Evolutionary conservation across 2,888 invertebrate genomes (phyloP).

Genomic region (Eretmocerus hayati): DNA sequence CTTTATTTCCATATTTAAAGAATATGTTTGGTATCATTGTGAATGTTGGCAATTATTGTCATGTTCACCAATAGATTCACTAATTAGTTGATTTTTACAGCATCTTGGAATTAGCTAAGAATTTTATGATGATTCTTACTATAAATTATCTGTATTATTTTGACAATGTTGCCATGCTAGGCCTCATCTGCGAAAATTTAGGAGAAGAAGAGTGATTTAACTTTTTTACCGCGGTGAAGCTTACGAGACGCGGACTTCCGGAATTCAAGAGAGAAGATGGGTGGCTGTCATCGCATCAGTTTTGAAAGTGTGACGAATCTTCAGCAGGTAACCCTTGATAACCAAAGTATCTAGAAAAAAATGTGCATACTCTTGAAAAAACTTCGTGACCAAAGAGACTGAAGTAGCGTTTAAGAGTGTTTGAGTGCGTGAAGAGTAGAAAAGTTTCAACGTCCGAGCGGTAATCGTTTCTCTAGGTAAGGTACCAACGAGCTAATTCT

Average conservation of each 20-base stretch:
- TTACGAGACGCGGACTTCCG: slow-evolving; percentile 1
- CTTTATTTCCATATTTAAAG: slow-evolving; percentile 15
- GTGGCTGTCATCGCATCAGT: slow-evolving; percentile 12
- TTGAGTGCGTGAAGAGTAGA: slow-evolving; percentile 21
- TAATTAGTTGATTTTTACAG: slow-evolving; percentile 38
- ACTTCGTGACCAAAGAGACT: slow-evolving; percentile 18
- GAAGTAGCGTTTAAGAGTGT: slow-evolving; percentile 21
- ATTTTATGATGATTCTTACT: neutral
- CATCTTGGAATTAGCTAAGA: slow-evolving; percentile 10
- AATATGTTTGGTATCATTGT: slow-evolving; percentile 18
- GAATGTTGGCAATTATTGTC: slow-evolving; percentile 14
- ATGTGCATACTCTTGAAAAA: slow-evolving; percentile 18
- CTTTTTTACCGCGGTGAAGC: no score
- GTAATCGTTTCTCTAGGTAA: slow-evolving; percentile 37
- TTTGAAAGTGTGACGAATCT: slow-evolving; percentile 33
- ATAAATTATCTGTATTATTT: neutral
- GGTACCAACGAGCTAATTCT: slow-evolving; percentile 34
- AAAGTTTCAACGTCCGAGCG: slow-evolving; percentile 28
- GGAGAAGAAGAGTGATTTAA: no score
- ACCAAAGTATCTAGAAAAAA: slow-evolving; percentile 30
- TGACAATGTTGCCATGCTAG: neutral
- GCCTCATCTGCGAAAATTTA: slow-evolving; percentile 8
- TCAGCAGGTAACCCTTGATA: slow-evolving; percentile 39
- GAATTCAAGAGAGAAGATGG: slow-evolving; percentile 14
- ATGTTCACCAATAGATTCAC: no score